phyloP scores from a whole-genome alignment of 2,888 invertebrate species.

The Amiota minor region DNA sequence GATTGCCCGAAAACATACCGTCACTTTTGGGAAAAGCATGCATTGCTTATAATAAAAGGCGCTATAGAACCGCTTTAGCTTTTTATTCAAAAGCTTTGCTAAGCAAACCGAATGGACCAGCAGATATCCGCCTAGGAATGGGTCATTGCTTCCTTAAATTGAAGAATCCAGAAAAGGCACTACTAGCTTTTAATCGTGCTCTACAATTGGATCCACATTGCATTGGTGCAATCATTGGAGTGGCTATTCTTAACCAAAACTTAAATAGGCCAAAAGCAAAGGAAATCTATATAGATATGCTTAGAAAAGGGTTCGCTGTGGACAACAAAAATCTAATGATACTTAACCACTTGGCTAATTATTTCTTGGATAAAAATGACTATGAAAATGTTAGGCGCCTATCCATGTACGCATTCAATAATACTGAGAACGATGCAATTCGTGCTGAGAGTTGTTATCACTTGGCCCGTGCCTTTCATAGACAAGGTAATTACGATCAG shows the following conservation, averaged over 20 bases:
- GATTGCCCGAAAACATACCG: conserved; percentile 95
- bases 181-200: conserved; percentile 96
- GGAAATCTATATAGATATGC: conserved; percentile 93
- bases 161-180: conserved; percentile 95
- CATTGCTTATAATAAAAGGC: conserved; percentile 98
- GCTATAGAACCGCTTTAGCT: conserved; percentile 93
- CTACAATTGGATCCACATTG: conserved; percentile 93
- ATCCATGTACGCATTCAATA: conserved; percentile 97
- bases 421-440: conserved; percentile 99
- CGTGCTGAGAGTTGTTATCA: conserved; percentile 99
- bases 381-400: conserved; percentile 96
- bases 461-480: conserved; percentile 95
- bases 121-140: conserved; percentile 96
- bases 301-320: conserved; percentile 96
- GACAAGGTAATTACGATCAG: conserved; percentile 94
- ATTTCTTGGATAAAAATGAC: conserved; percentile 99
- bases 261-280: conserved; percentile 93
- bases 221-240: conserved; percentile 95
- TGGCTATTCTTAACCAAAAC: conserved; percentile 95
- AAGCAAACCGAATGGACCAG: conserved; percentile 97
- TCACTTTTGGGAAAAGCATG: conserved; percentile 98
- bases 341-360: conserved; percentile 97
- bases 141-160: conserved; percentile 99
- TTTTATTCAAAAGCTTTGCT: conserved; percentile 98
- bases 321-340: conserved; percentile 99